Percentiles rank a stretch among this genome's conserved stretches.
Conservation (phyloP, 2,797 vertebrate genomes). For the Myotis vivesi region DNA sequence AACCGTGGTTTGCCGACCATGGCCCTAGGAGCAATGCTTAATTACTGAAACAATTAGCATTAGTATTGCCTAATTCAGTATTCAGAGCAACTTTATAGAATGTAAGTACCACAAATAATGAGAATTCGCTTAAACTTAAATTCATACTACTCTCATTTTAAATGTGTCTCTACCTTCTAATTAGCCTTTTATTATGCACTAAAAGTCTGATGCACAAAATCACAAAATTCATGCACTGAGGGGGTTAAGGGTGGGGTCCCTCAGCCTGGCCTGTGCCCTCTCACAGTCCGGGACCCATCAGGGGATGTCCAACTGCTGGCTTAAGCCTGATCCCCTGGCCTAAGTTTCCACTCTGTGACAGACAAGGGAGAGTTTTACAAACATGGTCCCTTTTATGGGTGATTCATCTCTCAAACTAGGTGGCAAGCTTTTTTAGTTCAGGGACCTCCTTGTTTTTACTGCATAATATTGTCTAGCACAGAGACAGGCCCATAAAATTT, state of each 20-base stretch:
- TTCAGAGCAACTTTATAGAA: background rate
- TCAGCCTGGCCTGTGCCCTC: no score
- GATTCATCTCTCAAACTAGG: background rate
- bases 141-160: background rate
- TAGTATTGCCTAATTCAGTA: background rate
- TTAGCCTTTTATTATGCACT: background rate
- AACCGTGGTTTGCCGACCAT: no score
- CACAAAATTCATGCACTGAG: no score
- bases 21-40: background rate
- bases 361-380: background rate
- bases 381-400: background rate
- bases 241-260: rapidly evolving
- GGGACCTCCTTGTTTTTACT: background rate
- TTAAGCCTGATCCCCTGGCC: no score
- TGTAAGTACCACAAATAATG: background rate
- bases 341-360: background rate
- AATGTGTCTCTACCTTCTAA: background rate
- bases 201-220: no score
- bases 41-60: background rate
- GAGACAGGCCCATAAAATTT: background rate
- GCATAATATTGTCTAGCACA: background rate
- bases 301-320: no score
- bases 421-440: background rate
- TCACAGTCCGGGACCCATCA: no score
- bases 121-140: background rate